These are phyloP conservation scores for Geophilus truncorum DNA, from an alignment of 2,888 invertebrate species.

Conservation along the genomic window DNA sequence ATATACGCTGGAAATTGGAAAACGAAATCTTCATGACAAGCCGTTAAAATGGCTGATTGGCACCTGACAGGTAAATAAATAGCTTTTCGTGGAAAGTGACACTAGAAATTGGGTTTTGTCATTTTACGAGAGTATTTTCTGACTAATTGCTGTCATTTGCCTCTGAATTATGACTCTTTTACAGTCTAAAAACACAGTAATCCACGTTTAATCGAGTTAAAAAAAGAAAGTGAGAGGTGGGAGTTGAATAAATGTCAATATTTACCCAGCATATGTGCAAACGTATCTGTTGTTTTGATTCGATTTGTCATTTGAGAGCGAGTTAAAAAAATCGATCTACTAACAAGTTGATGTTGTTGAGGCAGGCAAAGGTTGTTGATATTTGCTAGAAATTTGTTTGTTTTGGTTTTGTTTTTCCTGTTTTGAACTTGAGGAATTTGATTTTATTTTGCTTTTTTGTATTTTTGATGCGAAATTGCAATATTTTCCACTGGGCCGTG, in stretches of 20 bases:
- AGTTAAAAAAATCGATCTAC: not conserved
- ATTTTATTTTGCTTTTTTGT: not conserved
- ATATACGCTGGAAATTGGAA: not conserved
- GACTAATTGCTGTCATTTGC: not conserved
- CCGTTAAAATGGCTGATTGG: not conserved
- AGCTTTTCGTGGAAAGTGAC: not conserved
- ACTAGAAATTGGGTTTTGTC: not conserved
- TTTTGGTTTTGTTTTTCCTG: no score
- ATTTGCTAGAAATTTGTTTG: not conserved
- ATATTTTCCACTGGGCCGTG: not conserved
- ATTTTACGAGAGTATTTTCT: no score
- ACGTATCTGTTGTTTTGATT: not conserved
- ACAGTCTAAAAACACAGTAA: not conserved
- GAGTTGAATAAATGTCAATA: not conserved
- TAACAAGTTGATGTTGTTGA: not conserved
- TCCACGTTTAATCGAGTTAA: not conserved
- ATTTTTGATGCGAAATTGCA: not conserved
- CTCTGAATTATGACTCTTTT: not conserved
- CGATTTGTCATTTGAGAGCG: not conserved
- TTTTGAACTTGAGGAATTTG: no score
- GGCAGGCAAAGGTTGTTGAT: not conserved
- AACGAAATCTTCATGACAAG: not conserved
- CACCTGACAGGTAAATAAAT: not conserved
- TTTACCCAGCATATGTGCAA: not conserved
- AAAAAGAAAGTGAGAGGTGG: not conserved